Evolutionary conservation across 2,888 invertebrate genomes (phyloP), one percentile per base, ranked within the genome.

Genomic region (Philhelius pedissequus): DNA sequence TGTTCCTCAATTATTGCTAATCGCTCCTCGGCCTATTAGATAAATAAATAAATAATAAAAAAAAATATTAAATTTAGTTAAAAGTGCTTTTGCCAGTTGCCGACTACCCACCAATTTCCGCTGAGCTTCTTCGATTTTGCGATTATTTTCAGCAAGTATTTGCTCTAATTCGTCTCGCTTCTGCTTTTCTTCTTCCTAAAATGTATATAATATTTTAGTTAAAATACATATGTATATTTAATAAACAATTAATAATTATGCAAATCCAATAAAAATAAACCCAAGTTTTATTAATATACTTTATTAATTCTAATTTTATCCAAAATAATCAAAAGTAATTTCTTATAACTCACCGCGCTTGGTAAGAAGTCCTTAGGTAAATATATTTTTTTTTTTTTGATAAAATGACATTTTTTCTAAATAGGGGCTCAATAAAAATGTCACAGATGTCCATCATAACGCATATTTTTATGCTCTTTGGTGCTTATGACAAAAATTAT

Each of bases 71-170:
- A 52, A 7, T 20, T 9, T 30, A 0, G n/a, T 4, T n/a, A 40
- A n/a, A 30, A 48, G 1, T 22, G 8, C 7, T 48, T n/a, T 25
- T 27, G 13, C 5, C 3, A 35, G 8, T 43, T 15, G 9, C 20
- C 6, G n/a, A 20, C 20, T 4, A 93, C 94, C 94, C 92, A 98
- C 98, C 95, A 98, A 93, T 95, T 97, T 98, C 90, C 96, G 95
- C 93, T 98, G 98, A 88, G 98, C 98, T 92, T 98, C 98, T 92
- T 98, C 98, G 88, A 98, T 98, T 93, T 98, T 98, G 92, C 94
- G 95, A 94, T 98, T 98, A 94, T 99, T 99, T 94, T 99, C 98
- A 89, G 97, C 97, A 95, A 98, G 95, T 93, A 98, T 98, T 92
- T 95, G 95, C 93, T 98, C 98, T 91, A 98, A 94, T 93, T 98